These are phyloP conservation scores for Glyptemys insculpta DNA, from an alignment of 2,797 vertebrate species.

Conservation along the genomic window DNA sequence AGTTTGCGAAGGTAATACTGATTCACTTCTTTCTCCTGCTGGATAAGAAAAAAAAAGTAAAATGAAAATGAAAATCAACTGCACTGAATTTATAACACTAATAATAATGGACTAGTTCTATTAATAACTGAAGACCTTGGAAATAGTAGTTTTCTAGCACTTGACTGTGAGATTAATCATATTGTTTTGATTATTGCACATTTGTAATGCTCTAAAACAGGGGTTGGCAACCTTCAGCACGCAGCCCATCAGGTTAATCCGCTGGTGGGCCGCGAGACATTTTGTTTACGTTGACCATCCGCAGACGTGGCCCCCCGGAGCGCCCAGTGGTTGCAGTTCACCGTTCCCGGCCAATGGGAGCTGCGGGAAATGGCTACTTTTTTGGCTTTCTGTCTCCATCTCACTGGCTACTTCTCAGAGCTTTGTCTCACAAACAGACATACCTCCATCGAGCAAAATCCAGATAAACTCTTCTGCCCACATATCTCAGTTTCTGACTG, in stretches of 20 bases:
- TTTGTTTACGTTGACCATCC: too few species aligned
- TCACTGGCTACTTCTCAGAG: not conserved
- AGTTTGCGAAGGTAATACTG: not conserved
- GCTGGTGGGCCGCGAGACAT: too few species aligned
- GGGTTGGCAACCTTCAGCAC: not conserved
- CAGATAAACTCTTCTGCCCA: not conserved
- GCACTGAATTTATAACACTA: not conserved
- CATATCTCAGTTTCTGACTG: not conserved
- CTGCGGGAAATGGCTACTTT: too few species aligned
- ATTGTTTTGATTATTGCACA: not conserved
- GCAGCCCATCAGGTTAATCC: too few species aligned
- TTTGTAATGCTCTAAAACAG: not conserved
- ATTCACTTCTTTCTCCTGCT: conserved; percentile 21
- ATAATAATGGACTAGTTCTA: not conserved
- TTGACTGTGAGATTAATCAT: not conserved
- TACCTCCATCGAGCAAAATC: not conserved
- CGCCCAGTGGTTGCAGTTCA: too few species aligned
- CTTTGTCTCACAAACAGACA: not conserved
- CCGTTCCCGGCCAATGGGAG: too few species aligned
- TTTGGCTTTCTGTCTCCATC: too few species aligned
- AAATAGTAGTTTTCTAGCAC: not conserved
- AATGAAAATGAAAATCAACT: not conserved
- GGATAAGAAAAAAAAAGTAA: not conserved
- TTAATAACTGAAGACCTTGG: not conserved
- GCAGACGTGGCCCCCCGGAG: too few species aligned